Base-by-base conservation (phyloP, 2,113 vertebrate species). In the Dipodomys ordii region DNA sequence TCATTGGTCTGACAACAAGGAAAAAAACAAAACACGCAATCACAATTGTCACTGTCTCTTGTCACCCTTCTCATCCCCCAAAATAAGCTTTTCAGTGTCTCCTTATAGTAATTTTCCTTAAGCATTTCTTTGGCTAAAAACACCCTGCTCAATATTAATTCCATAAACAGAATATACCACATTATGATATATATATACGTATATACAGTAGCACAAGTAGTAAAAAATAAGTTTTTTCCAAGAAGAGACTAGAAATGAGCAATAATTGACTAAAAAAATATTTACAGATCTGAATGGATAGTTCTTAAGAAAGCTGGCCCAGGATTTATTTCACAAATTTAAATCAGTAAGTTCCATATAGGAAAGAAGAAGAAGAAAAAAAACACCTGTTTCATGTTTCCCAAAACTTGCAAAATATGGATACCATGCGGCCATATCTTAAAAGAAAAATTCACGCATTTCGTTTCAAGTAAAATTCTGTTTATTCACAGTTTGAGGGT, bases 321-420 rank as follows among this genome's bases (percentile, higher is more conserved):
- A 57, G 76, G 69, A 67, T 74, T 78, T 83, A 91, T 81, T 90
- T 91, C 65, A 46, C 25, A 77, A 49, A 65, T 57, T 64, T 86
- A 88, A 81, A n/a, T 90, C 76, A 64, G 53, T 83, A 95, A 83
- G 94, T 69, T 32, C 53, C 72, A 39, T 83, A 67, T 28, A 53
- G 53, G 53, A 57, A 57, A 57, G 12, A 49, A 49, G 39, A 39
- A 39, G 39, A 39, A 49, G 11, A 57, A 57, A 57, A 13, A 20
- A 74, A 87, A 72, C 39, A 82, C 49, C 64, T 76, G 68, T 27
- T 92, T 76, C 30, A 19, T 67, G 53, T 80, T 92, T 87, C 87
- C 57, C 81, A 83, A 89, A 81, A 74, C 39, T 57, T 91, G 83
- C 62, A 30, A 71, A 72, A 46, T 81, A 87, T 46, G 78, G 44